phyloP scores from a whole-genome alignment of 2,113 vertebrate genomes.

The Calyptommatus sinebrachiatus region DNA sequence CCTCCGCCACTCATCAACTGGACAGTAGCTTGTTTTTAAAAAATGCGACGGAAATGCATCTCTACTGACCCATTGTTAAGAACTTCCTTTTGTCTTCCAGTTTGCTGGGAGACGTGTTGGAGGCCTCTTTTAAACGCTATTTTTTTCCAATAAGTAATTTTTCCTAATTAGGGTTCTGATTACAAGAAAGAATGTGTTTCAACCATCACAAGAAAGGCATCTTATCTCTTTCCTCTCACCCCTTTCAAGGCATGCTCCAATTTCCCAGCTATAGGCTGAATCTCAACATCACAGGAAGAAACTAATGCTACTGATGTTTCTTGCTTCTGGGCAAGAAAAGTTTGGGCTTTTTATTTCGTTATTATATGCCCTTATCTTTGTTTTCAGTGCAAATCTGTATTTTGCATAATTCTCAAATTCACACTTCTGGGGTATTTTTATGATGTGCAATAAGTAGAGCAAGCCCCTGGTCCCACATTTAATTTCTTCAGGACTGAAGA shows the following conservation, averaged over 20 bases:
- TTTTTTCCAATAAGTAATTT: conserved; percentile 83
- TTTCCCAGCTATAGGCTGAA: conserved; percentile 51
- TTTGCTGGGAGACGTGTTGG: conserved; percentile 75
- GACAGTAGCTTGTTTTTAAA: conserved; percentile 89
- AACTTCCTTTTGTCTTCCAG: conserved; percentile 90
- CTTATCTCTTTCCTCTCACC: conserved; percentile 68
- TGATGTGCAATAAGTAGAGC: no score
- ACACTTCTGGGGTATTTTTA: no score
- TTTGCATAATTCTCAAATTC: no score
- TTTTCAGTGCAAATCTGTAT: no score
- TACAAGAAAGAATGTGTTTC: conserved; percentile 71
- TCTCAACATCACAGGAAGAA: conserved; percentile 36
- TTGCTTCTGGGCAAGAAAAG: no score
- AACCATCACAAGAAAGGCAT: conserved; percentile 74
- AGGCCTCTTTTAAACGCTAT: conserved; percentile 71
- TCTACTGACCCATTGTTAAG: conserved; percentile 98
- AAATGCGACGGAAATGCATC: conserved; percentile 92
- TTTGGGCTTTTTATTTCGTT: no score
- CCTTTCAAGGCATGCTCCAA: conserved; percentile 63
- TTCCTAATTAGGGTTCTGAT: conserved; percentile 76
- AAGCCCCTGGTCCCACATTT: no score
- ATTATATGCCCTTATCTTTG: no score
- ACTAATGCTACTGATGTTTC: neutral
- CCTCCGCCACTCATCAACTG: conserved; percentile 84
- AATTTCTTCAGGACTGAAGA: no score